These are phyloP conservation scores for Corythornis cristatus DNA, from an alignment of 2,113 vertebrate genomes.

Conservation along the genomic window DNA sequence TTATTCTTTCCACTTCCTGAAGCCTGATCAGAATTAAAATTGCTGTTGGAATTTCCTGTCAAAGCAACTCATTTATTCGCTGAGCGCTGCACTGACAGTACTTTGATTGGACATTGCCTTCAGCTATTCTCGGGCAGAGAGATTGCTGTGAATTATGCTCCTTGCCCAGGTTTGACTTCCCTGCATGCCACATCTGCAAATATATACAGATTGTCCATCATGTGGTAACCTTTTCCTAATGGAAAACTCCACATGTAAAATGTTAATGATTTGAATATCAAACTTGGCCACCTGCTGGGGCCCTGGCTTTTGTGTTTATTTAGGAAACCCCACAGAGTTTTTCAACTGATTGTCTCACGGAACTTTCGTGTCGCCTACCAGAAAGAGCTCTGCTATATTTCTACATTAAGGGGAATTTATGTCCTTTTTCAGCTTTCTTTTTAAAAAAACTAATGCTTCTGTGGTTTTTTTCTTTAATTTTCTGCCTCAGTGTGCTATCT, in stretches of 20 bases:
- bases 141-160: slow-evolving; percentile 78
- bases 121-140: slow-evolving; percentile 73
- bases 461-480: neutral
- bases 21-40: slow-evolving; percentile 95
- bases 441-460: neutral
- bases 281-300: slow-evolving; percentile 82
- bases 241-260: slow-evolving; percentile 81
- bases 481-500: neutral
- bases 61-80: slow-evolving; percentile 90
- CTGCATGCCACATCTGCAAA: slow-evolving; percentile 82
- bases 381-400: neutral
- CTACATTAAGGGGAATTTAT: neutral
- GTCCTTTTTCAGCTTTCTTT: neutral
- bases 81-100: slow-evolving; percentile 77
- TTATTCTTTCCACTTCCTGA: slow-evolving; percentile 93
- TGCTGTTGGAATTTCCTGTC: slow-evolving; percentile 95
- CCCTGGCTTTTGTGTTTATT: slow-evolving; percentile 81
- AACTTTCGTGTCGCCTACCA: slow-evolving; percentile 21
- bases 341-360: slow-evolving; percentile 71
- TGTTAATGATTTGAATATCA: slow-evolving; percentile 79
- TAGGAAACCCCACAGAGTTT: slow-evolving; percentile 71
- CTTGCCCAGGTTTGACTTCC: slow-evolving; percentile 62
- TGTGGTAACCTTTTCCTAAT: slow-evolving; percentile 79
- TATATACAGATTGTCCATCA: slow-evolving; percentile 83
- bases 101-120: slow-evolving; percentile 86